A percentile compares a stretch with the other conserved stretches of the same genome.
These are phyloP conservation scores for Centropus unirufus DNA, from an alignment of 2,113 vertebrate species.

Conservation along the genomic window DNA sequence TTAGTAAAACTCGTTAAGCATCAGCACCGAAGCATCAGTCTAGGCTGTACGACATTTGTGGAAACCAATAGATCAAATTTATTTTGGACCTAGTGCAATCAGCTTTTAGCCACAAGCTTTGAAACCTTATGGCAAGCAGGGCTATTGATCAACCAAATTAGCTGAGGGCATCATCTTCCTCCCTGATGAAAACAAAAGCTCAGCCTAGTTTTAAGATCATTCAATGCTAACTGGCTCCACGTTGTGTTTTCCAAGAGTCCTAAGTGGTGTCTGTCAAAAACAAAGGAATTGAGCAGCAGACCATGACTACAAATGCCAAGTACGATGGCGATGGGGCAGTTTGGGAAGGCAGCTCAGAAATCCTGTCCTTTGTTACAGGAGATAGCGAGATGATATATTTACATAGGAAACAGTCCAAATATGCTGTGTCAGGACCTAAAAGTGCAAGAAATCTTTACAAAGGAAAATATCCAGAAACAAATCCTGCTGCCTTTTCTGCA, in stretches of 20 bases:
- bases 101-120: conserved; percentile 62
- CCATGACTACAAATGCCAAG: not conserved
- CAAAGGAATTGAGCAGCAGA: conserved; percentile 31
- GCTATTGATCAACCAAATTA: conserved; percentile 66
- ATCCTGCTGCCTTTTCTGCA: not conserved
- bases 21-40: conserved; percentile 53
- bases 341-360: conserved; percentile 19
- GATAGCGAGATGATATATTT: not conserved
- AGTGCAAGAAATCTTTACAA: not conserved
- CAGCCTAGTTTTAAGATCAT: conserved; percentile 58
- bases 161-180: conserved; percentile 59
- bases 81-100: conserved; percentile 59
- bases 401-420: not conserved
- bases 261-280: conserved; percentile 4
- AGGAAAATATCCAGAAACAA: not conserved
- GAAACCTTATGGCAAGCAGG: conserved; percentile 55
- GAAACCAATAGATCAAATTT: conserved; percentile 68
- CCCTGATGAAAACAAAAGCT: conserved; percentile 27
- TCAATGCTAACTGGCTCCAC: conserved; percentile 49
- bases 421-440: not conserved
- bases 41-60: conserved; percentile 27
- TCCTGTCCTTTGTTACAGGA: not conserved
- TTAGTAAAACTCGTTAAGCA: conserved; percentile 53
- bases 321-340: conserved; percentile 12
- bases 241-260: conserved; percentile 48